Base-by-base conservation (phyloP, 1,140 invertebrate genomes). In the Trichonephila clavata region DNA sequence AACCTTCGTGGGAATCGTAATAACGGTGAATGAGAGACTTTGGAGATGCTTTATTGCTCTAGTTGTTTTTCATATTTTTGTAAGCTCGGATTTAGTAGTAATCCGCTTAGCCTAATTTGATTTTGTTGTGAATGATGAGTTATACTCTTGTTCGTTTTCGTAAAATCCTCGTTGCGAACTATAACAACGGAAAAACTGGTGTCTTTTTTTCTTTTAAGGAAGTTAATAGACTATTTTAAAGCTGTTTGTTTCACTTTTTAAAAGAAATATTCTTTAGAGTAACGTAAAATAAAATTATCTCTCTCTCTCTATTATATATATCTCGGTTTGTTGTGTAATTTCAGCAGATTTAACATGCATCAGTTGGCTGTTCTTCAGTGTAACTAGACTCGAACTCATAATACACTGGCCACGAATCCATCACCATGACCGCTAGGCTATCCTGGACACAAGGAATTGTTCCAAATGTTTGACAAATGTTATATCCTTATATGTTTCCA, bases 51-150 rank as follows among this genome's bases (percentile, higher is more conserved):
- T 77, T 21, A 18, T 77, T 77, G 27, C 71, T 39, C 27, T 77
- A 27, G 24, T 77, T 77, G 24, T 77, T 77, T 1, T 77, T 16
- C 18, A 18, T 18, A 32, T 32, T 77, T 20, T 27, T 77, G 3
- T 32, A 32, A 32, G 24, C 16, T 32, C 10, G 32, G 16, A 27
- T 68, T 68, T 68, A 39, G 13, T 39, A 32, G 2, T 77, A 77
- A 77, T 77, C 27, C 71, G 71, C 13, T 77, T 77, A 77, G 18
- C 71, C 71, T 77, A 77, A 77, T 32, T 77, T 32, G 14, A 32
- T 77, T 32, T 77, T 77, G 68, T 77, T 39, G 71, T 18, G 39
- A 77, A 77, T 77, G 6, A 77, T 32, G 32, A 6, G 24, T 39
- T 39, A 32, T 39, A 39, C 32, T 39, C 32, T 18, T 68, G 65